A percentile compares a stretch with the other conserved stretches of the same genome.
Conservation (phyloP, 2,888 invertebrate genomes). For the Lapara coniferarum region DNA sequence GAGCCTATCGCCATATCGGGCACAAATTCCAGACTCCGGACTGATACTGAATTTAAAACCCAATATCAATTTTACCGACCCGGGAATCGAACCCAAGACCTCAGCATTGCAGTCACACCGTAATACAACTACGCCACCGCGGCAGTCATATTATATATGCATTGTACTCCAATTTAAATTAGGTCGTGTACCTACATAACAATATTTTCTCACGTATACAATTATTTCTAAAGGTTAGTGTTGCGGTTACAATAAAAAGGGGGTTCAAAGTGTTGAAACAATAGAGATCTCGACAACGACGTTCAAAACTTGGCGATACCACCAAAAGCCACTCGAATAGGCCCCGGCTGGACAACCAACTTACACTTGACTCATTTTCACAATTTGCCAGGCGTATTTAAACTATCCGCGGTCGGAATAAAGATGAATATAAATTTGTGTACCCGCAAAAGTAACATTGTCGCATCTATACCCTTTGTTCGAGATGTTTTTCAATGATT, state of each 20-base stretch:
- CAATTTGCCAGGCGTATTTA: slow-evolving; percentile 27
- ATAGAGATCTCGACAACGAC: slow-evolving; percentile 60
- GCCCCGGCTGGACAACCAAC: slow-evolving; percentile 45
- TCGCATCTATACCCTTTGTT: slow-evolving; percentile 50
- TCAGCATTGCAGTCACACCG: neutral
- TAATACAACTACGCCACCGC: neutral
- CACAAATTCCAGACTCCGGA: too few relatives aligned
- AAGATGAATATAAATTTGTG: slow-evolving; percentile 25
- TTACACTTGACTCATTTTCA: slow-evolving; percentile 9
- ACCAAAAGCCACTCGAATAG: slow-evolving; percentile 58
- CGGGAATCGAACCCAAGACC: too few relatives aligned
- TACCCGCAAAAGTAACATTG: slow-evolving; percentile 31
- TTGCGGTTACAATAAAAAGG: slow-evolving; percentile 45
- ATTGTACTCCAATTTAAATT: neutral
- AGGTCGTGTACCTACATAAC: neutral
- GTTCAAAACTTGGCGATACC: slow-evolving; percentile 44
- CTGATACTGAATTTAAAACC: too few relatives aligned
- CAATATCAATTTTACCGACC: too few relatives aligned
- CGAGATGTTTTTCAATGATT: slow-evolving; percentile 55
- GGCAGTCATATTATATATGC: too few relatives aligned
- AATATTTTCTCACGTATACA: slow-evolving; percentile 2
- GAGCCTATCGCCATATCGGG: too few relatives aligned
- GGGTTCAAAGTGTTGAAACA: slow-evolving; percentile 65
- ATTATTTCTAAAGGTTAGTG: slow-evolving; percentile 21
- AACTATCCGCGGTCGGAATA: slow-evolving; percentile 32